Conservation (phyloP, 2,888 invertebrate genomes). For the Hemistola chrysoprasaria region DNA sequence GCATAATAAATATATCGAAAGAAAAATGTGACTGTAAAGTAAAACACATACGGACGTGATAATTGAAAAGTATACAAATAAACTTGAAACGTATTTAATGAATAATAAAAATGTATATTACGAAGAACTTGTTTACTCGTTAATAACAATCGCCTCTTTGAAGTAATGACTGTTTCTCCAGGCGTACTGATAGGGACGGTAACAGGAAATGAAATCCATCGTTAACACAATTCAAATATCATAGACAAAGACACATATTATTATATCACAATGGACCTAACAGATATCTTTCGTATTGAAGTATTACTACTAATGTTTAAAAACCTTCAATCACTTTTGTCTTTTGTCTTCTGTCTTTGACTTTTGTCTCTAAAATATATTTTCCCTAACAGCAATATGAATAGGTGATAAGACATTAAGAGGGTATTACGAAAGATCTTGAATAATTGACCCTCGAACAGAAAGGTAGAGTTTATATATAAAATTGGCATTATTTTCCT, state of each 20-base stretch:
- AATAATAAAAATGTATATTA: slow-evolving; percentile 74
- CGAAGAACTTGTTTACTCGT: slow-evolving; percentile 86
- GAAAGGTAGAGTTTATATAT: slow-evolving; percentile 27
- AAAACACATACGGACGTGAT: slow-evolving; percentile 52
- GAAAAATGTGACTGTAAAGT: slow-evolving; percentile 36
- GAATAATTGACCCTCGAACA: no score
- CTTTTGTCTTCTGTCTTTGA: no score
- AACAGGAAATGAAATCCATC: slow-evolving; percentile 65
- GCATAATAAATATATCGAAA: slow-evolving; percentile 26
- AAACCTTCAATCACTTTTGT: no score
- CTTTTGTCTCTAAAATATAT: no score
- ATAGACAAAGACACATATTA: slow-evolving; percentile 25
- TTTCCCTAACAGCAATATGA: no score
- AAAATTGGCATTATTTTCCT: slow-evolving; percentile 82
- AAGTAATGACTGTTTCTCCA: slow-evolving; percentile 98
- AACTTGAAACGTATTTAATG: slow-evolving; percentile 67
- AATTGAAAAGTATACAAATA: slow-evolving; percentile 60
- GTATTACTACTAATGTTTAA: no score
- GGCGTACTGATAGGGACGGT: slow-evolving; percentile 87
- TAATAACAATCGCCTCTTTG: slow-evolving; percentile 96
- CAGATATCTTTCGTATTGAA: no score
- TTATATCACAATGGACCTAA: no score
- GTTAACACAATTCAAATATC: slow-evolving; percentile 46
- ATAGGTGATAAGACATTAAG: not conserved
- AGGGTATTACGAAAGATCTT: no score